phyloP scores from a whole-genome alignment of 2,113 vertebrate species.

The Bothrops jararaca region DNA sequence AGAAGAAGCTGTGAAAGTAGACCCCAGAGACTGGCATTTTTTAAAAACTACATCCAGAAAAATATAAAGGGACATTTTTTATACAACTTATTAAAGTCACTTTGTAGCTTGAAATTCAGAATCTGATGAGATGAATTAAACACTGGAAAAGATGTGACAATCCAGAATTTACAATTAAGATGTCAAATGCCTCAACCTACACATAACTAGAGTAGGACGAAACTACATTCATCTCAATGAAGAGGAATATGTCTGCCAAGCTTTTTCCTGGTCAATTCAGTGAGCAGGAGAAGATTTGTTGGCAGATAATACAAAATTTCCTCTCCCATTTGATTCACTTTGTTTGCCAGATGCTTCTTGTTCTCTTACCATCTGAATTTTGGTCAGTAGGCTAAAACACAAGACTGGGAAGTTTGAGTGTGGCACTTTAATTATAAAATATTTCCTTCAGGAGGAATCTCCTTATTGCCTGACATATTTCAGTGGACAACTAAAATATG shows the following conservation, averaged over 20 bases:
- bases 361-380: background rate
- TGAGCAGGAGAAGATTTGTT: background rate
- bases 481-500: background rate
- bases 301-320: background rate
- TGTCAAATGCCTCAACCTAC: background rate
- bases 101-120: background rate
- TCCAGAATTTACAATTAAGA: background rate
- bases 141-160: background rate
- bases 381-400: background rate
- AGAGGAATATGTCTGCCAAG: background rate
- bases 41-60: background rate
- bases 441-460: background rate
- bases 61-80: background rate
- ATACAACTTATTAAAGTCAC: background rate
- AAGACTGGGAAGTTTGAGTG: background rate
- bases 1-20: slow-evolving; percentile 55
- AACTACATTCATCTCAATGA: background rate
- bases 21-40: slow-evolving; percentile 39
- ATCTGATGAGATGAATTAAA: background rate
- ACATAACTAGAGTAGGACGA: background rate
- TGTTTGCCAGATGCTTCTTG: background rate
- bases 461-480: background rate
- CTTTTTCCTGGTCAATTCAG: background rate
- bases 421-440: background rate
- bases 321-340: background rate